Evolutionary conservation across 2,797 vertebrate species (phyloP).

Genomic region (Telmatherina bonti): DNA sequence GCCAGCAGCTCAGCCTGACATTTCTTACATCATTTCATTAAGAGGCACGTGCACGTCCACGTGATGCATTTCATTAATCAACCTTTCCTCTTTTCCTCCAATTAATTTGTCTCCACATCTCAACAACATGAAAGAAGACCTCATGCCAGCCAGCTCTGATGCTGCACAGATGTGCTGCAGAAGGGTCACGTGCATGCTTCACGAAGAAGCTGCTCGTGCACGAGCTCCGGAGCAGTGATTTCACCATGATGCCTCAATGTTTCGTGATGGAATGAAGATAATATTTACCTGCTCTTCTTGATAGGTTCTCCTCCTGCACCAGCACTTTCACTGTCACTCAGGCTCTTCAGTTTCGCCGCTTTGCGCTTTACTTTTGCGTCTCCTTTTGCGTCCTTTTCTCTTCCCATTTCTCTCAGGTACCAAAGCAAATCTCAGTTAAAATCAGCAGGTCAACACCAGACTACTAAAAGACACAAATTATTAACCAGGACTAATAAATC

Average conservation of each 20-base stretch:
- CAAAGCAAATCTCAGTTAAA: not conserved
- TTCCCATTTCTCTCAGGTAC: slow-evolving; percentile 61
- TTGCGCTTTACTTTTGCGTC: slow-evolving; percentile 53
- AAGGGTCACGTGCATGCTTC: slow-evolving; percentile 11
- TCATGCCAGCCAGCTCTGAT: not conserved
- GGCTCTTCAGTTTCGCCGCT: slow-evolving; percentile 45
- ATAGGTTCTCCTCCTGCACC: slow-evolving; percentile 35
- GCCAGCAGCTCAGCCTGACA: slow-evolving; percentile 41
- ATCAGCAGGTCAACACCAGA: not conserved
- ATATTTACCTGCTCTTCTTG: slow-evolving; percentile 63
- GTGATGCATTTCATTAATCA: slow-evolving; percentile 39
- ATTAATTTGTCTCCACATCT: slow-evolving; percentile 40
- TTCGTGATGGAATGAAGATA: slow-evolving; percentile 14
- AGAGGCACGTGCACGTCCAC: not conserved
- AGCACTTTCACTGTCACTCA: slow-evolving; percentile 30
- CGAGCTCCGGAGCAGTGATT: not conserved
- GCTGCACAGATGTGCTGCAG: slow-evolving; percentile 36
- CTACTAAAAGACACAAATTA: too few relatives aligned
- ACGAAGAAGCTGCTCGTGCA: slow-evolving; percentile 8
- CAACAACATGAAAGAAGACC: slow-evolving; percentile 25
- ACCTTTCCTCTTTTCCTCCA: not conserved
- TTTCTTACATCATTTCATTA: not conserved
- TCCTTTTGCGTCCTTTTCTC: slow-evolving; percentile 57
- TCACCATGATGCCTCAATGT: slow-evolving; percentile 13
- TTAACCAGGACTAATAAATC: not conserved